A percentile compares a stretch with the other conserved stretches of the same genome.
phyloP scores from a whole-genome alignment of 2,888 invertebrate genomes.

The Tuberolachnus salignus region DNA sequence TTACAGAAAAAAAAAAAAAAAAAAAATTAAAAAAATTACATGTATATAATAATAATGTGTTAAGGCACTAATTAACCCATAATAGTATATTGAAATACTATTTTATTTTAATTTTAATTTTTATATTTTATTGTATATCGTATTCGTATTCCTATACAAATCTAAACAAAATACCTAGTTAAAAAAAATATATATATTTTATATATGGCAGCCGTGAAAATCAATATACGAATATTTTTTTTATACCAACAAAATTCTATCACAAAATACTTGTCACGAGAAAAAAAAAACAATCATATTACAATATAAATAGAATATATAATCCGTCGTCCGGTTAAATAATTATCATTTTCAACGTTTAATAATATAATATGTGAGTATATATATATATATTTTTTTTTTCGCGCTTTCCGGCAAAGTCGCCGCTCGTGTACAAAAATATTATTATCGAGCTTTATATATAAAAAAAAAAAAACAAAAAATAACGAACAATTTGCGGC shows the following conservation, averaged over 20 bases:
- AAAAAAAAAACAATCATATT: not conserved
- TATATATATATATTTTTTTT: too few relatives aligned
- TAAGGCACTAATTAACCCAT: conserved; percentile 56
- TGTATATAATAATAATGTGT: conserved; percentile 32
- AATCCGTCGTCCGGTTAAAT: too few relatives aligned
- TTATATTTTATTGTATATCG: not conserved
- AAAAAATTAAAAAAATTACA: too few relatives aligned
- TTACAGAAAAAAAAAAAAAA: conserved; percentile 43
- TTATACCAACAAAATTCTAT: conserved; percentile 49
- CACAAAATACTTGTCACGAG: conserved; percentile 44
- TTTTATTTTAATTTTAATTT: too few relatives aligned
- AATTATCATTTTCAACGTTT: too few relatives aligned
- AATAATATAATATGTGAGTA: too few relatives aligned
- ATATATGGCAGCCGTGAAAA: conserved; percentile 52
- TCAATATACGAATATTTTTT: conserved; percentile 31
- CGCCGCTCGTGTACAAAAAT: too few relatives aligned
- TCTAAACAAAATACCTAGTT: conserved; percentile 41
- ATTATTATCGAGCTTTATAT: too few relatives aligned
- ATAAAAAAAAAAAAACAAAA: too few relatives aligned
- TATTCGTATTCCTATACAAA: conserved; percentile 44
- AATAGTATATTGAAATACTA: conserved; percentile 38
- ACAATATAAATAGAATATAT: too few relatives aligned
- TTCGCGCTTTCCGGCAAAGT: too few relatives aligned
- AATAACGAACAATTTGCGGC: too few relatives aligned
- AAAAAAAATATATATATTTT: conserved; percentile 33